Evolutionary conservation across 1,140 invertebrate species (phyloP), one percentile per base, ranked within the genome.

Genomic region (Cyphomyrmex costatus): DNA sequence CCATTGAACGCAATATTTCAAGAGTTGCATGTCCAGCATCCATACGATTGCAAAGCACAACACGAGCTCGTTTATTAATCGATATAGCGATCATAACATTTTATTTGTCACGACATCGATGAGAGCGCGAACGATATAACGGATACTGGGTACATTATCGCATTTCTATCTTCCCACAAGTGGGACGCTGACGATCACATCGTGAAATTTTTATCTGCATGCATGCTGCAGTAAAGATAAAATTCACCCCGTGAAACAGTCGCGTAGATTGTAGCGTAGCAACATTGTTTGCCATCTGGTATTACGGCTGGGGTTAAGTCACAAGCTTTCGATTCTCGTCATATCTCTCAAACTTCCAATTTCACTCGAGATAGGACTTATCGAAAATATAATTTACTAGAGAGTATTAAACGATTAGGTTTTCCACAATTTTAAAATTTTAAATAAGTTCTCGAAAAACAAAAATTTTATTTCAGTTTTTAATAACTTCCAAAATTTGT

Each of bases 291-390:
- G 42, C 53, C 78, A 60, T 83, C 36, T 60, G 53, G 68, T 60
- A 74, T 83, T 83, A 83, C 68, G 68, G 66, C 19, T 83, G 79
- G 68, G 79, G 68, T 83, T 53, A 83, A 83, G 79, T 83, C 53
- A 33, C 79, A 24, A 8, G 3, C 60, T 78, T 7, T 82, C n/a
- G 30, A 70, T 82, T 30, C 21, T 49, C 16, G 33, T 80, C 36
- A 58, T 73, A 73, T 58, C 10, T 14, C 12, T 14, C 10, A 16
- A 51, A 5, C 19, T 42, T 30, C 1, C 36, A 73, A 30, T 46
- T 73, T 16, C 12, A 70, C 10, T 46, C 0, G 7, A n/a, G 24
- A 19, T n/a, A 73, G 19, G 53, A 70, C 12, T 16, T 21, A 30
- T 42, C 5, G 12, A 71, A 58, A 16, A 30, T 58, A 30, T 73